These are phyloP conservation scores for Mallateleia sp. DNA, from an alignment of 2,888 invertebrate genomes.

Conservation along the genomic window DNA sequence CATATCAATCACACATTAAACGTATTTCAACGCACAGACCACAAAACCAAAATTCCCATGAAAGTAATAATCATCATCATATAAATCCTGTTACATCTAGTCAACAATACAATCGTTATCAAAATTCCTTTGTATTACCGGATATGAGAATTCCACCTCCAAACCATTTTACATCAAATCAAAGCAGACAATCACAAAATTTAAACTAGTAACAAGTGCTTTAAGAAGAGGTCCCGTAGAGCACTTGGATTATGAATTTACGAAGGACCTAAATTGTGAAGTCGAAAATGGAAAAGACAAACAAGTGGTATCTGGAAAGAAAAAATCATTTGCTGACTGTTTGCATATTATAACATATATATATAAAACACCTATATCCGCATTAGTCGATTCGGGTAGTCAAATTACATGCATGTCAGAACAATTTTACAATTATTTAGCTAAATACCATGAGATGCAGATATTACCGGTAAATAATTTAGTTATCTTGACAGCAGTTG, in stretches of 20 bases:
- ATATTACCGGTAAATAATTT: slow-evolving; percentile 16
- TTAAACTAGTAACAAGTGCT: slow-evolving; percentile 37
- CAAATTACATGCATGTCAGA: slow-evolving; percentile 33
- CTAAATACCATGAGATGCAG: slow-evolving; percentile 2
- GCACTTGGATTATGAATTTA: slow-evolving; percentile 34
- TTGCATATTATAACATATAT: no score
- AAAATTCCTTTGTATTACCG: background rate
- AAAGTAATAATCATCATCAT: no score
- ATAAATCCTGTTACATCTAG: no score
- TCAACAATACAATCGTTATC: no score
- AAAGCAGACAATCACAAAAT: background rate
- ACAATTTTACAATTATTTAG: slow-evolving; percentile 21
- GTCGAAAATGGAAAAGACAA: background rate
- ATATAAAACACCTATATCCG: background rate
- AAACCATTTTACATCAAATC: slow-evolving; percentile 13
- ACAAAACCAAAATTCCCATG: no score
- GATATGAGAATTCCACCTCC: background rate
- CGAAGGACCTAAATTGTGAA: slow-evolving; percentile 35
- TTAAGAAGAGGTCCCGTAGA: slow-evolving; percentile 41
- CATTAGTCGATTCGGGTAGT: slow-evolving; percentile 30
- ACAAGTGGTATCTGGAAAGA: background rate
- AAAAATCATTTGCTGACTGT: slow-evolving; percentile 32
- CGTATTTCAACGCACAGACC: no score
- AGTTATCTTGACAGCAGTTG: background rate
- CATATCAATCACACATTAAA: no score